Conservation (phyloP, 1,140 invertebrate species). For the Drosophila kohkoa region DNA sequence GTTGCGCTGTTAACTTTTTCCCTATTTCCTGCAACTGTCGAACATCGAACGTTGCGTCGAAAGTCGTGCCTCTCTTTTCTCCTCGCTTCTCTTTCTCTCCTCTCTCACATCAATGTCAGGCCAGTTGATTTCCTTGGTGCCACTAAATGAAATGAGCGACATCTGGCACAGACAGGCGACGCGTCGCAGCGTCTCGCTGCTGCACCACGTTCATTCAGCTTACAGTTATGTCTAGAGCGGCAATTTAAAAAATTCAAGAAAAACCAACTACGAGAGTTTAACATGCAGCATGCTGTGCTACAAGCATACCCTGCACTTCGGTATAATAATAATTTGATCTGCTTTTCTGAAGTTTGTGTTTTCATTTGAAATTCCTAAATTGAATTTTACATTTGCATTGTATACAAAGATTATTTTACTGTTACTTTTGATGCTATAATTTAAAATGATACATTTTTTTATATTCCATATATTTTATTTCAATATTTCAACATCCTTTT, state of each 20-base stretch:
- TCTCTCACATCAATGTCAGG: constrained; percentile 44
- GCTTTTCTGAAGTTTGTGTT: too few species aligned
- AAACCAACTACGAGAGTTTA: constrained; percentile 32
- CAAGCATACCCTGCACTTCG: constrained; percentile 10
- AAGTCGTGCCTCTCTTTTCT: constrained; percentile 15
- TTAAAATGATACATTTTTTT: too few species aligned
- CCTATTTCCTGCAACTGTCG: constrained; percentile 67
- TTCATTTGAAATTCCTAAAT: too few species aligned
- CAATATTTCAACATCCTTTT: too few species aligned
- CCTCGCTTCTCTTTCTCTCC: constrained; percentile 2
- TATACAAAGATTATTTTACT: too few species aligned
- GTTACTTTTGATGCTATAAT: too few species aligned
- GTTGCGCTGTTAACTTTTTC: constrained; percentile 61
- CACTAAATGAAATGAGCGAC: constrained; percentile 63
- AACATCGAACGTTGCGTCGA: constrained; percentile 23
- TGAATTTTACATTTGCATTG: too few species aligned
- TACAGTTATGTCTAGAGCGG: constrained; percentile 76
- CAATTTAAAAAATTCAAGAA: constrained; percentile 72
- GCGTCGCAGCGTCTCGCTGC: background rate
- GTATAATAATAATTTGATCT: background rate
- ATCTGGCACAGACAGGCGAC: constrained; percentile 64
- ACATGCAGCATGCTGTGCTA: constrained; percentile 1
- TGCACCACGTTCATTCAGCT: constrained; percentile 36
- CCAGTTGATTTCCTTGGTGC: constrained; percentile 68
- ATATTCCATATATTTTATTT: too few species aligned